Evolutionary conservation across 2,888 invertebrate genomes (phyloP).

Genomic region (Calephelis perditalis): DNA sequence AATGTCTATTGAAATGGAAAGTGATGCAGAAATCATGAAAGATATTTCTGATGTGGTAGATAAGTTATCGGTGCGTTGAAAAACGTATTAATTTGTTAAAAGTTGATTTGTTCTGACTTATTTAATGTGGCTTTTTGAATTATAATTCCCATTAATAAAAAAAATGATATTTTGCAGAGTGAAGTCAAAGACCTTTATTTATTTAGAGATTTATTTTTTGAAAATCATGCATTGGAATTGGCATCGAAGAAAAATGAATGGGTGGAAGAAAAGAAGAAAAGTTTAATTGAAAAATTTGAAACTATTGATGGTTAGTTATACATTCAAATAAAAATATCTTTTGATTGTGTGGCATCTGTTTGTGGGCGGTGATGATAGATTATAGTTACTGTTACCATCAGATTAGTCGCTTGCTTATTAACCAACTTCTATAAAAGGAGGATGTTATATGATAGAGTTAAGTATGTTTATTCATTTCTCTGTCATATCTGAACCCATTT

Average conservation of each 20-base stretch:
- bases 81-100: neutral
- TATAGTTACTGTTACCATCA: too few species aligned
- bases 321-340: neutral
- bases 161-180: constrained; percentile 62
- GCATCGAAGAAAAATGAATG: constrained; percentile 81
- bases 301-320: constrained; percentile 78
- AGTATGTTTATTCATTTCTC: too few species aligned
- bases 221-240: constrained; percentile 82
- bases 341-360: too few species aligned
- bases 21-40: constrained; percentile 7
- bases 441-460: too few species aligned
- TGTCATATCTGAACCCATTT: too few species aligned
- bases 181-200: constrained; percentile 81
- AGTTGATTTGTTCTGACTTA: too few species aligned
- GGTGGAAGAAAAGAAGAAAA: constrained; percentile 80
- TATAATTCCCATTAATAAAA: neutral
- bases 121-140: too few species aligned
- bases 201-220: constrained; percentile 89
- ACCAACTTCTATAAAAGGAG: too few species aligned
- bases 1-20: constrained; percentile 11
- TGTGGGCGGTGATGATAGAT: too few species aligned
- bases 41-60: constrained; percentile 14
- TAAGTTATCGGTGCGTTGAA: constrained; percentile 15
- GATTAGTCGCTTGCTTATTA: too few species aligned
- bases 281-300: constrained; percentile 80